Percentiles rank a stretch among this genome's conserved stretches.
These are phyloP conservation scores for Corticium candelabrum DNA, from an alignment of 37 sponge, comb jelly and placozoan species.

Conservation along the genomic window DNA sequence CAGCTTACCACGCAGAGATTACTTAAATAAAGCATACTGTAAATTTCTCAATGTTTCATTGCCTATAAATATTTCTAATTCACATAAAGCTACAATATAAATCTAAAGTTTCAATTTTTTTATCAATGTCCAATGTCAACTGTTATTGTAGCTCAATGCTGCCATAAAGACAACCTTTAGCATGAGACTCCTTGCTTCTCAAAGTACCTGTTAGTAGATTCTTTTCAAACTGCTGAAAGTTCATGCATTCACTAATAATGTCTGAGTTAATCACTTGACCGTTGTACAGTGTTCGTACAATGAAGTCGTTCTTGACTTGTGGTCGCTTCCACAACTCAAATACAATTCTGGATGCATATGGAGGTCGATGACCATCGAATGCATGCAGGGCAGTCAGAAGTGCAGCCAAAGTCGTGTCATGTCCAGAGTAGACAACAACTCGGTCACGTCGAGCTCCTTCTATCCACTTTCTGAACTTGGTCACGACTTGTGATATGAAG, in stretches of 20 bases:
- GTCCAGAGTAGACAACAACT: slow-evolving; percentile 22
- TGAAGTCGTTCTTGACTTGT: neutral
- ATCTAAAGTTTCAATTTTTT: no score
- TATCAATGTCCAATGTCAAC: no score
- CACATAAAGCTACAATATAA: no score
- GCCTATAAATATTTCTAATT: no score
- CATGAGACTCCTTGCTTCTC: neutral
- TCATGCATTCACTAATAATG: neutral
- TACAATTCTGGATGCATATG: slow-evolving; percentile 46
- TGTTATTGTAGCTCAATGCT: no score
- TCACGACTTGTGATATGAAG: no score
- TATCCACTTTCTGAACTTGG: no score
- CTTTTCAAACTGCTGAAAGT: neutral
- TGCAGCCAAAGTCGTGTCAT: slow-evolving; percentile 29
- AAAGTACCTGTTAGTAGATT: neutral
- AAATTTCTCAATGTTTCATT: no score
- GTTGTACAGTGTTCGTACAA: slow-evolving; percentile 39
- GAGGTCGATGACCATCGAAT: slow-evolving; percentile 11
- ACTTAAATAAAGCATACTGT: no score
- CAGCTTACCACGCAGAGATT: no score
- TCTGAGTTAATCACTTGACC: slow-evolving; percentile 15
- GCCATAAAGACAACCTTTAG: no score
- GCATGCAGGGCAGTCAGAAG: slow-evolving; percentile 19
- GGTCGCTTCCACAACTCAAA: slow-evolving; percentile 49
- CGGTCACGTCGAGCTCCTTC: no score